Percentiles rank a stretch among this genome's conserved stretches.
These are phyloP conservation scores for Megaleporinus macrocephalus DNA, from an alignment of 2,113 vertebrate species.

Conservation along the genomic window DNA sequence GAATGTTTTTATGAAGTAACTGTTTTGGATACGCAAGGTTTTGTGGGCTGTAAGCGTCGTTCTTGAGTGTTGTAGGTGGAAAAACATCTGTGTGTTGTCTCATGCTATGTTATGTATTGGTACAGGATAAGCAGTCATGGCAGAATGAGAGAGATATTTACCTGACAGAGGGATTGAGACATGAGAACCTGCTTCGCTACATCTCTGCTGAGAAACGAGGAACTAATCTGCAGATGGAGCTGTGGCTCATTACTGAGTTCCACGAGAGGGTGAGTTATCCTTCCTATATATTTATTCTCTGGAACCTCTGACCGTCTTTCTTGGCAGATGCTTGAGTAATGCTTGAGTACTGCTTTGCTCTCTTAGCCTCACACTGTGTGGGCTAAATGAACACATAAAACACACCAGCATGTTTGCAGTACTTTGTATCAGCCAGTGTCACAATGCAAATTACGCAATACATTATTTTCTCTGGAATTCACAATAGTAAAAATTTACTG, in stretches of 20 bases:
- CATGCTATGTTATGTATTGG: constrained; percentile 14
- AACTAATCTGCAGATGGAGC: constrained; percentile 90
- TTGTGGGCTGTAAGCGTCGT: neutral
- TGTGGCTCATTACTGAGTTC: constrained; percentile 96
- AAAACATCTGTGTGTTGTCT: neutral
- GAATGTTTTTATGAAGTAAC: too few species aligned
- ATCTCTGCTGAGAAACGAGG: constrained; percentile 96
- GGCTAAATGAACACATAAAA: too few species aligned
- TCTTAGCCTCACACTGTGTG: too few species aligned
- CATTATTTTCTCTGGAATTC: too few species aligned
- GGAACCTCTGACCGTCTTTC: neutral
- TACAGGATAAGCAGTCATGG: constrained; percentile 97
- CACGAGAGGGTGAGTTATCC: constrained; percentile 88
- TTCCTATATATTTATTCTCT: neutral
- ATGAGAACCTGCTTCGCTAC: constrained; percentile 94
- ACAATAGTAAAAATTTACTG: too few species aligned
- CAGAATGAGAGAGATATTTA: constrained; percentile 97
- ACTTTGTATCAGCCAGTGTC: too few species aligned
- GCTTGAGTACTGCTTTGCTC: too few species aligned
- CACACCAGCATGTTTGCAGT: too few species aligned
- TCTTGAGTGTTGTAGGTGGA: neutral
- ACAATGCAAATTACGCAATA: too few species aligned
- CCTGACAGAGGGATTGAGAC: constrained; percentile 91
- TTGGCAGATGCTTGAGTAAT: too few species aligned
- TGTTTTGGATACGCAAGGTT: neutral